A percentile compares a stretch with the other conserved stretches of the same genome.
Evolutionary conservation across 1,140 invertebrate species (phyloP).

Genomic region (Scaptodrosophila lebanonensis): DNA sequence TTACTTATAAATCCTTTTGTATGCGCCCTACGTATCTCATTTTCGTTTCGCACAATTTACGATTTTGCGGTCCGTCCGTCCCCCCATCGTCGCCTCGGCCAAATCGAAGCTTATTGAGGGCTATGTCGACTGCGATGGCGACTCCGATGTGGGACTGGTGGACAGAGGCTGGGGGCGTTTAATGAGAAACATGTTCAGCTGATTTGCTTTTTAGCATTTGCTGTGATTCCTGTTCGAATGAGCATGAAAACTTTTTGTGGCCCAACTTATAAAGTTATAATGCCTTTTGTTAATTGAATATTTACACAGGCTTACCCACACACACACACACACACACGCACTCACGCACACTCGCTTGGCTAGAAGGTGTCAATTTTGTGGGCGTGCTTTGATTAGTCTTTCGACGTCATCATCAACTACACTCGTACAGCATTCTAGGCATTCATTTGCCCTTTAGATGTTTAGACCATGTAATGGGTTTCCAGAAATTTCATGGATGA

Average conservation of each 20-base stretch:
- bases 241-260: conserved; percentile 44
- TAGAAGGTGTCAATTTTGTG: no score
- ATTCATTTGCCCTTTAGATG: no score
- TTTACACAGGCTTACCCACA: conserved; percentile 22
- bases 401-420: no score
- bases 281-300: conserved; percentile 74
- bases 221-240: conserved; percentile 50
- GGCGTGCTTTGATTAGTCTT: no score
- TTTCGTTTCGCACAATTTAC: conserved; percentile 73
- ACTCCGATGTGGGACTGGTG: not conserved
- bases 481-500: no score
- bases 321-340: no score
- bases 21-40: conserved; percentile 71
- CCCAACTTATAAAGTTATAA: conserved; percentile 56
- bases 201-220: conserved; percentile 54
- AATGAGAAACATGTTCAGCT: conserved; percentile 30
- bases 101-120: conserved; percentile 36
- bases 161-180: no score
- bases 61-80: conserved; percentile 48
- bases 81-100: not conserved
- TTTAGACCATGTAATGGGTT: no score
- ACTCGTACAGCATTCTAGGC: no score
- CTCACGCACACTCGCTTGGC: no score
- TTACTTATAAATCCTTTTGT: conserved; percentile 73
- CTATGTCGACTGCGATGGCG: no score